phyloP scores from a whole-genome alignment of 2,888 invertebrate genomes.

The Megaustenia siamemsis region DNA sequence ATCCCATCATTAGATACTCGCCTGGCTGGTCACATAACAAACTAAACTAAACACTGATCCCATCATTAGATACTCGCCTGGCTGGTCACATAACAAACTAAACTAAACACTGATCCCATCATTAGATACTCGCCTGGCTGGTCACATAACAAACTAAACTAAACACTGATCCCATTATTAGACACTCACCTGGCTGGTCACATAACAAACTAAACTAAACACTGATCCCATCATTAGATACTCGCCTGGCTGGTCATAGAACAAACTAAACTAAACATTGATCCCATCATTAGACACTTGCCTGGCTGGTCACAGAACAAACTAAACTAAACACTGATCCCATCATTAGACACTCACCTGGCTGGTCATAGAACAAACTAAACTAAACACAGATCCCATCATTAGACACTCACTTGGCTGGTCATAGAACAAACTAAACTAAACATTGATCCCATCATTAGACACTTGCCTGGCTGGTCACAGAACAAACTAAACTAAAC shows the following conservation, averaged over 20 bases:
- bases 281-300: too few species aligned
- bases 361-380: conserved; percentile 85
- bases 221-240: too few species aligned
- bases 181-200: conserved; percentile 85
- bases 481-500: conserved; percentile 81
- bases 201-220: conserved; percentile 73
- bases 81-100: conserved; percentile 84
- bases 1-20: too few species aligned
- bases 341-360: conserved; percentile 81
- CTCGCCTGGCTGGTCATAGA: conserved; percentile 86
- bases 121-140: conserved; percentile 82
- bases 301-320: conserved; percentile 86
- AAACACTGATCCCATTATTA: too few species aligned
- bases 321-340: too few species aligned
- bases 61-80: conserved; percentile 81
- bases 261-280: not conserved
- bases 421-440: conserved; percentile 84
- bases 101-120: too few species aligned
- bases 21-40: conserved; percentile 85
- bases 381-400: too few species aligned
- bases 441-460: too few species aligned
- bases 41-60: too few species aligned
- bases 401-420: conserved; percentile 82
- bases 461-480: conserved; percentile 85
- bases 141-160: conserved; percentile 83